Base-by-base conservation (phyloP, 2,888 invertebrate genomes). In the Erebia aethiops region DNA sequence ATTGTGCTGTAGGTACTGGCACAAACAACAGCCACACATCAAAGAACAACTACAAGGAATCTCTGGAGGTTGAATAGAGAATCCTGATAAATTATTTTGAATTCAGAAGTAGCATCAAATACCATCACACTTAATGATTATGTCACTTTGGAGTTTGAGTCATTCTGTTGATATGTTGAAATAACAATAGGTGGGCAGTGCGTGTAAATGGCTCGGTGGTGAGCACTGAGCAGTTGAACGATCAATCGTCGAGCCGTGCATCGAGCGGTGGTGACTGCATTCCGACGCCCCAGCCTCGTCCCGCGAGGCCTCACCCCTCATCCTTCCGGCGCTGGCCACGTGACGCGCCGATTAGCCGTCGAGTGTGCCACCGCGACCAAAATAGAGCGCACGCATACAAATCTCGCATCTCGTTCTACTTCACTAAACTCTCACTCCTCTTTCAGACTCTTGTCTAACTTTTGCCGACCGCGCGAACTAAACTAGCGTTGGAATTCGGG, bases 241-340 rank as follows among this genome's bases (percentile, higher is more conserved):
- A 88, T 90, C 88, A 90, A 90, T 88, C 87, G 85, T 82, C 83
- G 83, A 84, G 86, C 83, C 77, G 87, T 88, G 87, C 87, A 88
- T 83, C 84, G 87, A 86, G 87, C 88, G 85, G 82, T 88, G 90
- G 90, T 89, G 89, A 90, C 91, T 92, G 92, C 92, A 92, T 92
- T 92, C 92, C 91, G 83, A 87, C 86, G 86, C 82, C 84, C 82
- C 80, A 71, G 73, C 76, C 80, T 73, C 79, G 77, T 76, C 78
- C 79, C 78, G 78, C 80, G 76, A 81, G 78, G 72, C 81, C 86
- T 83, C 89, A 82, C 90, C 90, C 89, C 89, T 86, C 91, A 89
- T 87, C 88, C 91, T 91, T 90, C 91, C 90, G 90, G 88, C 87
- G 87, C 84, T 87, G 87, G 90, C 92, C 92, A 92, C 92, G 91